Conservation (phyloP, 1,140 invertebrate genomes). For the Brachionus koreanus region DNA sequence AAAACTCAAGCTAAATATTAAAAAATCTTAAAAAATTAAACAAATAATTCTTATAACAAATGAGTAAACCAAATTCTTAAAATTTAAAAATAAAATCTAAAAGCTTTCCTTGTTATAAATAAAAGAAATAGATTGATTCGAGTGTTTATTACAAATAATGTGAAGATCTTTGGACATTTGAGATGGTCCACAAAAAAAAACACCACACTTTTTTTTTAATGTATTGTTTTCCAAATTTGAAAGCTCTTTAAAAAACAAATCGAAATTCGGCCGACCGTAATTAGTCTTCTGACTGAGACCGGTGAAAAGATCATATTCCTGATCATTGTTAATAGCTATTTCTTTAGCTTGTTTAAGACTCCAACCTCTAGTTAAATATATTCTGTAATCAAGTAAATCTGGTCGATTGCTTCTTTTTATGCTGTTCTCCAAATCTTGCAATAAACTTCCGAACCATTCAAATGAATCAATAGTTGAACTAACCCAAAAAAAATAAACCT, state of each 20-base stretch:
- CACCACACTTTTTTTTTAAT: conserved; percentile 48
- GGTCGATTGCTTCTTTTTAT: conserved; percentile 46
- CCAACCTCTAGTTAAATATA: conserved; percentile 57
- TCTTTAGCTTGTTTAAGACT: conserved; percentile 51
- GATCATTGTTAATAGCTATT: conserved; percentile 13
- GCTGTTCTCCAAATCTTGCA: conserved; percentile 48
- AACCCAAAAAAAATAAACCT: conserved; percentile 44
- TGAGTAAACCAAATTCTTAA: not conserved
- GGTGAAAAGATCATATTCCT: conserved; percentile 51
- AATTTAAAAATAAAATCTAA: conserved; percentile 46
- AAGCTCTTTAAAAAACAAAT: conserved; percentile 51
- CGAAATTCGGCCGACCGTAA: conserved; percentile 57
- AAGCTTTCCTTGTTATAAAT: conserved; percentile 60
- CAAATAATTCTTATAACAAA: not conserved
- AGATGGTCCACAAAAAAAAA: conserved; percentile 55
- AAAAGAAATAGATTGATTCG: conserved; percentile 51
- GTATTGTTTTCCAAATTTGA: conserved; percentile 50
- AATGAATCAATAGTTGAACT: conserved; percentile 20
- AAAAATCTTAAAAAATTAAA: not conserved
- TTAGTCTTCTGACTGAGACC: conserved; percentile 56
- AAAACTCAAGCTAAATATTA: too few species aligned
- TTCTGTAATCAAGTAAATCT: conserved; percentile 52
- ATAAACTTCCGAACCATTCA: conserved; percentile 43
- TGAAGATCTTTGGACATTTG: conserved; percentile 53
- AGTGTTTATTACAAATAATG: conserved; percentile 54